phyloP scores from a whole-genome alignment of 2,888 invertebrate genomes.

The Portevinia maculata region DNA sequence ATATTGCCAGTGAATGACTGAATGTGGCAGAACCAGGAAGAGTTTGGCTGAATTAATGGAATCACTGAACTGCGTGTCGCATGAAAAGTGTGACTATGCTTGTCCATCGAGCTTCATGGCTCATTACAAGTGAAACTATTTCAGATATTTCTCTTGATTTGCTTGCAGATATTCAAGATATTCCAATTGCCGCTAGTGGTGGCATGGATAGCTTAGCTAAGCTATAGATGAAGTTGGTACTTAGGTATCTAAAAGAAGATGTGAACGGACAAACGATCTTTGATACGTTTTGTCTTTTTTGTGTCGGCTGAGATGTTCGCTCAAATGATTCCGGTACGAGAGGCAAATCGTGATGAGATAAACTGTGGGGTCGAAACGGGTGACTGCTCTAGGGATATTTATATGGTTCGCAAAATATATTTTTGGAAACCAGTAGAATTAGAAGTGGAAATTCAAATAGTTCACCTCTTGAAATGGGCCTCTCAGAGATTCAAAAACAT shows the following conservation, averaged over 20 bases:
- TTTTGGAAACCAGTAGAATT: no score
- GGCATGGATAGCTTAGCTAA: background rate
- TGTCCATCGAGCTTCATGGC: constrained; percentile 39
- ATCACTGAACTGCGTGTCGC: constrained; percentile 69
- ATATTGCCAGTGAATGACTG: constrained; percentile 1
- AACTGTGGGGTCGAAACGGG: constrained; percentile 9
- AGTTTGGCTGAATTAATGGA: constrained; percentile 62
- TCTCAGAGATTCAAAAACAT: no score
- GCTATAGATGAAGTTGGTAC: background rate
- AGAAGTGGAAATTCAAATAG: no score
- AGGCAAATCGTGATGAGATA: background rate
- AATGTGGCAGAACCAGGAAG: constrained; percentile 59
- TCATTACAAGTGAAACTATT: constrained; percentile 65
- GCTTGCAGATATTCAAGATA: constrained; percentile 41
- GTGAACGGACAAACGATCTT: constrained; percentile 14
- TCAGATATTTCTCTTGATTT: constrained; percentile 25
- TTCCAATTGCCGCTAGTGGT: constrained; percentile 29
- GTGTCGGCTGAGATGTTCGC: background rate
- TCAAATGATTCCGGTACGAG: background rate
- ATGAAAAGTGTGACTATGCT: constrained; percentile 56
- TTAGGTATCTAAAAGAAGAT: constrained; percentile 7
- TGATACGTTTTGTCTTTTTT: constrained; percentile 31
- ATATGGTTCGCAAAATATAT: no score
- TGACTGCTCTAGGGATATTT: no score
- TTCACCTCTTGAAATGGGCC: no score